These are phyloP conservation scores for Urocyon cinereoargenteus DNA, from an alignment of 2,797 vertebrate genomes.

Conservation along the genomic window DNA sequence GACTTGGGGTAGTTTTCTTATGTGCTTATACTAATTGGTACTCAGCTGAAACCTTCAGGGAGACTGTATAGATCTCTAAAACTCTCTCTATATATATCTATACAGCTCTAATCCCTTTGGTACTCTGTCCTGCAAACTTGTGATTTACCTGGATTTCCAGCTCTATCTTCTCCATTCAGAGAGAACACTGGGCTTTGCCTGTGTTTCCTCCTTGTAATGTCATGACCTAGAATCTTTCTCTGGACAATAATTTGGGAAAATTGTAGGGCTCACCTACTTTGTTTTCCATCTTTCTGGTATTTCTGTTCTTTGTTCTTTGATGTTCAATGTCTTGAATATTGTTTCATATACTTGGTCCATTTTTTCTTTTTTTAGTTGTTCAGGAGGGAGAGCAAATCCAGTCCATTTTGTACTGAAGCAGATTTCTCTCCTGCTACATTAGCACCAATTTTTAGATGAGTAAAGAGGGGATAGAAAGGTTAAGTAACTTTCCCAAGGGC, in stretches of 20 bases:
- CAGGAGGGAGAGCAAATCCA: not conserved
- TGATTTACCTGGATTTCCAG: not conserved
- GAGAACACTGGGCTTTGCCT: not conserved
- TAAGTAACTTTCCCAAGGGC: not conserved
- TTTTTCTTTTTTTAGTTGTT: slow-evolving; percentile 28
- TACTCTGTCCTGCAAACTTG: too few species aligned
- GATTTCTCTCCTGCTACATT: not conserved
- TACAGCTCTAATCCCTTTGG: too few species aligned
- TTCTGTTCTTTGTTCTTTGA: not conserved
- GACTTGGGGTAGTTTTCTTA: not conserved
- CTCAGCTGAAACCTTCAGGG: not conserved
- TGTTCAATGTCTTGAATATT: not conserved
- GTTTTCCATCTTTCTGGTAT: not conserved
- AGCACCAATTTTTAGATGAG: not conserved
- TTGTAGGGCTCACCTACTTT: not conserved
- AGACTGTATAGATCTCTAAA: not conserved
- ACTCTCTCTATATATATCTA: not conserved
- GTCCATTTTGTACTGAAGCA: not conserved
- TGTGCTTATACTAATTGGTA: not conserved
- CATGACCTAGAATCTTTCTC: not conserved
- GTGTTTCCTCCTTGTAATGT: not conserved
- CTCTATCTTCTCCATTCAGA: not conserved
- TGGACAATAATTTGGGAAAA: not conserved
- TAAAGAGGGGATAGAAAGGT: not conserved
- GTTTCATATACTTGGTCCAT: not conserved